Conservation (phyloP, 2,113 vertebrate species). For the Ploceus nigricollis region DNA sequence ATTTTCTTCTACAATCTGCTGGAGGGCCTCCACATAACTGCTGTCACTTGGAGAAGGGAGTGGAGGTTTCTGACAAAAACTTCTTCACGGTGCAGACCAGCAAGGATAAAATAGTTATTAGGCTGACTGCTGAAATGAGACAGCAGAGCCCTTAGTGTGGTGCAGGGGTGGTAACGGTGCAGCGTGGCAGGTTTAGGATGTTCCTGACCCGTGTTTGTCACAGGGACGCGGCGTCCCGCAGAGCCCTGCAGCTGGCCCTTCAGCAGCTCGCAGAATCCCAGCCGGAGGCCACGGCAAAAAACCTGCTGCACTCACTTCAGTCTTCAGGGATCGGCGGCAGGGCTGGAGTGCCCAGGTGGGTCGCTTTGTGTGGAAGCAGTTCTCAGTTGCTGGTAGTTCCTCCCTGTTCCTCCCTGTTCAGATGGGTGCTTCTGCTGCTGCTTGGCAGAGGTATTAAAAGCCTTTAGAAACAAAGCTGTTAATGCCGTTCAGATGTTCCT, state of each 20-base stretch:
- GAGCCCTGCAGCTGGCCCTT: conserved; percentile 86
- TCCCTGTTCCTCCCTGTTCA: neutral
- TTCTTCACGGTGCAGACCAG: neutral
- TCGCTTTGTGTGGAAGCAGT: neutral
- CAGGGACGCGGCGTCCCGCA: conserved; percentile 90
- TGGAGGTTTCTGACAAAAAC: neutral
- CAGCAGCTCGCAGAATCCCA: conserved; percentile 86
- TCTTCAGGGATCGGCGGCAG: conserved; percentile 85
- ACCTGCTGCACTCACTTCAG: conserved; percentile 85
- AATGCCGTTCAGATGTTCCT: neutral
- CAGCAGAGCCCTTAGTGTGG: neutral
- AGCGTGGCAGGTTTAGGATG: neutral
- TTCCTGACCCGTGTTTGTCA: accelerated
- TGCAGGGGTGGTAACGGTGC: neutral
- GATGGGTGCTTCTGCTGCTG: neutral
- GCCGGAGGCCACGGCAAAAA: conserved; percentile 83
- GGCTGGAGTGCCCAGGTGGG: conserved; percentile 83
- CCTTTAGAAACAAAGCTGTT: neutral
- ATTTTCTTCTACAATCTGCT: neutral
- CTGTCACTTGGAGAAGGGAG: neutral
- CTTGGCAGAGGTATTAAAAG: neutral
- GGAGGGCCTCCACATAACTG: neutral
- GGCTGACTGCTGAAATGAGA: neutral
- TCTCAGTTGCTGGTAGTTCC: neutral
- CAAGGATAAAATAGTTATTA: neutral